Conservation (phyloP, 1,140 invertebrate species). For the Cepaea nemoralis region DNA sequence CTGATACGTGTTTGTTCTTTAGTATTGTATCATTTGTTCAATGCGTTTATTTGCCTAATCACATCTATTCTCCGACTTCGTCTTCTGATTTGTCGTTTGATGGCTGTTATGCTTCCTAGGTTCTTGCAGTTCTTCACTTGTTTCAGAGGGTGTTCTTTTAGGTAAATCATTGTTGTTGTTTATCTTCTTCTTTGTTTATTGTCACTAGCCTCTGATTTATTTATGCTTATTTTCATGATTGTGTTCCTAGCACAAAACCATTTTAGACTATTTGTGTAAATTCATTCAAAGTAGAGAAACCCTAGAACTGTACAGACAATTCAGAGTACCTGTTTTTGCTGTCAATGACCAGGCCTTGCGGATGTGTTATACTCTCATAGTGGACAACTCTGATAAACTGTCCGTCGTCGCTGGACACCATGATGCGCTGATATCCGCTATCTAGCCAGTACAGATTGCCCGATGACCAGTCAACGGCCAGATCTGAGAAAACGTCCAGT, state of each 20-base stretch:
- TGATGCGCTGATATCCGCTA: constrained; percentile 1
- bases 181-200: no score
- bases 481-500: constrained; percentile 8
- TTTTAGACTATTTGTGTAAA: background rate
- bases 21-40: no score
- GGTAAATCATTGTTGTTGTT: no score
- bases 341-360: constrained; percentile 24
- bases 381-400: constrained; percentile 3
- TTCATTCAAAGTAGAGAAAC: background rate
- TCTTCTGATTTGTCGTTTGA: no score
- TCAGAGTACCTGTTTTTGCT: background rate
- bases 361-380: constrained; percentile 8
- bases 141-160: no score
- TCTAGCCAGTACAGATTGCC: constrained; percentile 37
- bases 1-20: no score
- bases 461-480: constrained; percentile 23
- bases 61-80: no score
- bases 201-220: no score
- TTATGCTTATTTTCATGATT: constrained; percentile 3
- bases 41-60: no score
- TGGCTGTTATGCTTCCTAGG: no score
- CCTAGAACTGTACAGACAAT: background rate
- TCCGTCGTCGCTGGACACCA: constrained; percentile 10
- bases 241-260: background rate
- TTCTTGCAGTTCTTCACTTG: no score